Evolutionary conservation across 2,797 vertebrate species (phyloP).

Genomic region (Cynodonichthys magdalenae): DNA sequence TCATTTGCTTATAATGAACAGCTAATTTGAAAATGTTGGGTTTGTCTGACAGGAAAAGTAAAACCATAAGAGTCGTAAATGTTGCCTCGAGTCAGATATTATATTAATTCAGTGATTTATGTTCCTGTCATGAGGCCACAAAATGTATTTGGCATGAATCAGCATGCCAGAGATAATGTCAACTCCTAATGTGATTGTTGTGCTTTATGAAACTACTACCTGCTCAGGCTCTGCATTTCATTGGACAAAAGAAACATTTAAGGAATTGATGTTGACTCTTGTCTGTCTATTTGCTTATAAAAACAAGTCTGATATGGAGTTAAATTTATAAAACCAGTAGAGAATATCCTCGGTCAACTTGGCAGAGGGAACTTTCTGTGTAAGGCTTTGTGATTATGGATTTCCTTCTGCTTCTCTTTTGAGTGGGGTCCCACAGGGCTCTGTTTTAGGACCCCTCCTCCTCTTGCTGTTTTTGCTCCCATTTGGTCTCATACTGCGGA

Average conservation of each 20-base stretch:
- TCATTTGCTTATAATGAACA: neutral
- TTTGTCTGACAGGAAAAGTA: constrained; percentile 14
- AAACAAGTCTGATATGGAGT: no score
- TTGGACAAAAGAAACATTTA: neutral
- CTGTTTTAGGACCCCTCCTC: no score
- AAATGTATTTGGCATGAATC: constrained; percentile 7
- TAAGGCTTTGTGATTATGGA: no score
- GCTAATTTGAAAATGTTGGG: neutral
- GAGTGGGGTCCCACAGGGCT: no score
- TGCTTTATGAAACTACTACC: no score
- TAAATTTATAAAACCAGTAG: no score
- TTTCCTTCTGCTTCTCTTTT: no score
- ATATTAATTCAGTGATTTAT: constrained; percentile 38
- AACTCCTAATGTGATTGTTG: neutral
- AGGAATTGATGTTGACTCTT: neutral
- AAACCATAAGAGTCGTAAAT: constrained; percentile 36
- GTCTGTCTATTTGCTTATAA: neutral
- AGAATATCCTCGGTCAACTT: no score
- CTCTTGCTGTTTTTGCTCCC: no score
- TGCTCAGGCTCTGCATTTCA: no score
- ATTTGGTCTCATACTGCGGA: no score
- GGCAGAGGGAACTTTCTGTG: no score
- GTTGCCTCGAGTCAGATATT: constrained; percentile 8
- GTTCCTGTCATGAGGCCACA: constrained; percentile 19
- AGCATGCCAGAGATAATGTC: constrained; percentile 3